Base-by-base conservation (phyloP, 2,888 invertebrate genomes). In the Megamerina dolium region DNA sequence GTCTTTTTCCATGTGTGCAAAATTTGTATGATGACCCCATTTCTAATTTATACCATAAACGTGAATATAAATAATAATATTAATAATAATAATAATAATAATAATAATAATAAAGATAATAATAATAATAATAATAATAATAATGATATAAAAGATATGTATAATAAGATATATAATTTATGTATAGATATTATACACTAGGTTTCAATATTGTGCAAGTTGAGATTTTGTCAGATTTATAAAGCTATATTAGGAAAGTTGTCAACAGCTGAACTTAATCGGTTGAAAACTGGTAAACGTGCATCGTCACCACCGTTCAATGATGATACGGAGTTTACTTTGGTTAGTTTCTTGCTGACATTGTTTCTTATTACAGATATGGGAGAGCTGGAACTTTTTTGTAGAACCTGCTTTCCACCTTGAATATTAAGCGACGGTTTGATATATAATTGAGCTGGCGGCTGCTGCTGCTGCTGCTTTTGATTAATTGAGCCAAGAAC, bases 201-300 rank as follows among this genome's bases (percentile, higher is more conserved):
- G n/a, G n/a, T 41, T 48, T 49, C 42, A 50, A 51, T 49, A 50
- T 49, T 51, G 48, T 51, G 45, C 44, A 51, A 49, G 44, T 51
- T 54, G 53, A 52, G 51, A 52, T 55, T 54, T 50, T 52, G 47
- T 49, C 32, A 41, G 50, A 52, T 52, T 59, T 61, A 65, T 45
- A 64, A 60, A 44, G 60, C 62, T 54, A 61, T 46, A 46, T 64
- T 61, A 46, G 58, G 48, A 45, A 57, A 57, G 46, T 59, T 63
- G 52, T 74, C 68, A 48, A 75, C 62, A 43, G 74, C 74, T 52
- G 77, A 77, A 62, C 80, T 79, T 60, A 83, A 75, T 61, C 80
- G 76, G 72, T 83, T 83, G 77, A 89, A 89, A 26, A 89, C 87
- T 33, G 89, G 88, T 67, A 89, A 77, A 58, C 89, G 76, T 38